Evolutionary conservation across 92 coral and sea anemone genomes (phyloP).

Genomic region (Siderastrea siderea): DNA sequence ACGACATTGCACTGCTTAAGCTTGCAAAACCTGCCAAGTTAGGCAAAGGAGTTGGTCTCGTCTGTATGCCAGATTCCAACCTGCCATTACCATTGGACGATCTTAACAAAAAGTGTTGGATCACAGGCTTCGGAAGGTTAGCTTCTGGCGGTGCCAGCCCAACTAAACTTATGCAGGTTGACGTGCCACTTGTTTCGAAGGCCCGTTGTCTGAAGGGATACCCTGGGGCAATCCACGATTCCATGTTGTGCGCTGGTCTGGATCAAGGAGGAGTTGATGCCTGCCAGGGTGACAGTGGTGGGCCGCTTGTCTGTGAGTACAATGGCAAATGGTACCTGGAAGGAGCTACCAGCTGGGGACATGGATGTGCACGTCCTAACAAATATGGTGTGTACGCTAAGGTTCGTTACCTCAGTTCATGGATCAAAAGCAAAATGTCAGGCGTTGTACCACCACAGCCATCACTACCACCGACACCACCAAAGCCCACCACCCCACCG

Average conservation of each 20-base stretch:
- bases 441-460: conserved; percentile 17
- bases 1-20: conserved; percentile 36
- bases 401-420: conserved; percentile 13
- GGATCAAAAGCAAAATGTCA: conserved; percentile 20
- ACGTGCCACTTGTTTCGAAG: conserved; percentile 24
- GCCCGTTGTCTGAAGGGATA: conserved; percentile 8
- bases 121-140: conserved; percentile 39
- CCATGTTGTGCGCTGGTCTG: conserved; percentile 35
- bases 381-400: conserved; percentile 17
- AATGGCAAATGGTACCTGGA: background rate
- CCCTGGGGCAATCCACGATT: conserved; percentile 17
- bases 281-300: conserved; percentile 36
- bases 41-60: conserved; percentile 28
- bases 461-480: conserved; percentile 1
- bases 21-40: conserved; percentile 36
- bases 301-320: conserved; percentile 35
- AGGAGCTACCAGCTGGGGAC: conserved; percentile 42
- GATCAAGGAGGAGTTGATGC: conserved; percentile 35
- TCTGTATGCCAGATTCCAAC: conserved; percentile 19
- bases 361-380: conserved; percentile 25
- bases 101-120: conserved; percentile 55
- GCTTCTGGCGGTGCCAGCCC: conserved; percentile 31
- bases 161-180: conserved; percentile 13
- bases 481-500: background rate
- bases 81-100: conserved; percentile 39